Evolutionary conservation across 2,888 invertebrate genomes (phyloP), one percentile per base, ranked within the genome.

Genomic region (Orchestes rusci): DNA sequence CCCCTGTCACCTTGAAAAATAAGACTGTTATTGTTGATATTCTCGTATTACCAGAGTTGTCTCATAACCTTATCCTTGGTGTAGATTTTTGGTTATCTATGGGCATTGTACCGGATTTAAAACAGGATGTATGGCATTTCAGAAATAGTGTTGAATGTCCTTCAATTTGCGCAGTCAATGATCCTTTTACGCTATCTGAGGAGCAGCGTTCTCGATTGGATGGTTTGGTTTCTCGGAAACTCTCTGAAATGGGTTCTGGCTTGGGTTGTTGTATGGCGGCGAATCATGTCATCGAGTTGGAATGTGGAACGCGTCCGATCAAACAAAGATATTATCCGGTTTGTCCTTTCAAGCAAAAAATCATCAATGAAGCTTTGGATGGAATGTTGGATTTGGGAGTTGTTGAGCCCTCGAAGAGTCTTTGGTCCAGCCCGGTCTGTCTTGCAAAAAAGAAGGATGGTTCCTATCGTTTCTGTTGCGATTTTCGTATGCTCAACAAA

Each of bases 281-380:
- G 5, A 23, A 23, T 5, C 23, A 23, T 23, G 23, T 7, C 7
- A 23, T 23, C 10, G 10, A 7, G 5, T 23, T 23, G 10, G 23
- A 23, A 23, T 23, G 7, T 23, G 23, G 5, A 7, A 23, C 23
- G 13, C n/a, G 19, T 1, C 47, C 47, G 2, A 48, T 48, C 16
- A 48, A 51, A 23, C 23, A 23, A 23, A 5, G 23, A 7, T 23
- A 23, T 23, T 23, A 23, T 10, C 23, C 23, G 5, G 10, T 23
- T 23, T 23, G 7, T 5, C 23, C 23, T 23, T 23, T 23, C 10
- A 23, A 23, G 10, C 23, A 23, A 23, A 23, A 23, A 10, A 7
- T 23, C 10, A 23, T 23, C 10, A 10, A 23, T 23, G 10, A 10
- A 7, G 23, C 5, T 7, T 7, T 23, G 5, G 23, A 23, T 23